A percentile compares a stretch with the other conserved stretches of the same genome.
Evolutionary conservation across 2,797 vertebrate species (phyloP).

Genomic region (Odontamblyopus rebecca): DNA sequence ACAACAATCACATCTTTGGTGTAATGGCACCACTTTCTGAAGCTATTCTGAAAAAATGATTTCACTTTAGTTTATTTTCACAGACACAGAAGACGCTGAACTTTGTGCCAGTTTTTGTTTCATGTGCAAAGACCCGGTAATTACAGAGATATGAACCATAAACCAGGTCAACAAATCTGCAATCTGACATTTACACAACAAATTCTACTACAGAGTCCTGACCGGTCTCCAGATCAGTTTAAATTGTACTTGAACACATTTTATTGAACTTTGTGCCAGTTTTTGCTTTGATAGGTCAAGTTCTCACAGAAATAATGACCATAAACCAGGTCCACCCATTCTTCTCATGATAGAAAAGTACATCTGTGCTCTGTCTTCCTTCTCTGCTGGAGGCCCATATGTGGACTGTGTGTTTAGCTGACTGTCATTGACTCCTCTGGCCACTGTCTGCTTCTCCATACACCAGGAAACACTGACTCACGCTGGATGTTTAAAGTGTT

Average conservation of each 20-base stretch:
- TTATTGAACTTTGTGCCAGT: neutral
- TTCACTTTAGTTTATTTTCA: too few species aligned
- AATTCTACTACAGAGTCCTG: too few species aligned
- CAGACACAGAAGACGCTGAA: too few species aligned
- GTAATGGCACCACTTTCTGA: too few species aligned
- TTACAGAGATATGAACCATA: too few species aligned
- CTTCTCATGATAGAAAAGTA: conserved; percentile 59
- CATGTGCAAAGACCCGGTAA: too few species aligned
- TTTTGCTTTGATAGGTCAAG: neutral
- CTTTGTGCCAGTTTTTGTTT: too few species aligned
- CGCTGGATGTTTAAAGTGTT: conserved; percentile 34
- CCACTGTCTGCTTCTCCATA: conserved; percentile 22
- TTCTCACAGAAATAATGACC: neutral
- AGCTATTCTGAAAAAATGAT: too few species aligned
- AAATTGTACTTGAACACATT: neutral
- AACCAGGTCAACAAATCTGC: too few species aligned
- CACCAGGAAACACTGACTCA: conserved; percentile 68
- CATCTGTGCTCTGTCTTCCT: conserved; percentile 52
- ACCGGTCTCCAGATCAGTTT: too few species aligned
- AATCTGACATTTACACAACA: too few species aligned
- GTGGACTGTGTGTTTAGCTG: conserved; percentile 11
- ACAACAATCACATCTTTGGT: too few species aligned
- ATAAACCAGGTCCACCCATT: conserved; percentile 13
- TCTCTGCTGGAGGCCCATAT: conserved; percentile 31
- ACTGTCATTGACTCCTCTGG: conserved; percentile 6